These are phyloP conservation scores for Pristis pectinata DNA, from an alignment of 2,797 vertebrate genomes.

Conservation along the genomic window DNA sequence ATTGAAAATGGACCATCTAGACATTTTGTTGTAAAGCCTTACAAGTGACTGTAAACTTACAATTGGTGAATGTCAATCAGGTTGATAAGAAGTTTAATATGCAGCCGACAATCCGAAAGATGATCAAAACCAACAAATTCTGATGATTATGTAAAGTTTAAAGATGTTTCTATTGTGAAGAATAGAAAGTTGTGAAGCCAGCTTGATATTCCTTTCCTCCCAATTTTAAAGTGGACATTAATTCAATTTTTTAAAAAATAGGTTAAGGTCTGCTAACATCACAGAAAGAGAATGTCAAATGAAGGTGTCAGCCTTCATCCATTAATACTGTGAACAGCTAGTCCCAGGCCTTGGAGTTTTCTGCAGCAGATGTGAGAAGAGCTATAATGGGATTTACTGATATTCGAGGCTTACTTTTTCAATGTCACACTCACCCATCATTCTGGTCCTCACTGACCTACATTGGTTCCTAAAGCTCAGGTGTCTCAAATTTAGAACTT, in stretches of 20 bases:
- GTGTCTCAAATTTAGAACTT: not conserved
- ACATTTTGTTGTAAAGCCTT: not conserved
- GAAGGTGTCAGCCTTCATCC: constrained; percentile 17
- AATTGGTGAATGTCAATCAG: not conserved
- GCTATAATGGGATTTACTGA: constrained; percentile 21
- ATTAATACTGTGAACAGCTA: constrained; percentile 19
- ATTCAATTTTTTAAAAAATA: not conserved
- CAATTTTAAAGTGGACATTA: not conserved
- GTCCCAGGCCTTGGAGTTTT: not conserved
- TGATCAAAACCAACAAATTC: constrained; percentile 1
- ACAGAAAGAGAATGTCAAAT: not conserved
- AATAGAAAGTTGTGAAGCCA: not conserved
- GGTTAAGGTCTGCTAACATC: not conserved
- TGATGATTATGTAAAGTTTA: not conserved
- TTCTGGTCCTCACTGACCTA: not conserved
- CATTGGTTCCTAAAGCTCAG: not conserved
- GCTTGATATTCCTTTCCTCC: not conserved
- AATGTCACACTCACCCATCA: constrained; percentile 5
- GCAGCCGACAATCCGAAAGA: not conserved
- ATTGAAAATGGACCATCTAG: too few relatives aligned
- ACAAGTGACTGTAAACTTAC: not conserved
- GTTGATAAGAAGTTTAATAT: not conserved
- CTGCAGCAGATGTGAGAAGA: constrained; percentile 7
- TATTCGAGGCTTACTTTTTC: constrained; percentile 3
- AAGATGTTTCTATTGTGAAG: not conserved